These are phyloP conservation scores for Erethizon dorsatum DNA, from an alignment of 2,797 vertebrate genomes.

Conservation along the genomic window DNA sequence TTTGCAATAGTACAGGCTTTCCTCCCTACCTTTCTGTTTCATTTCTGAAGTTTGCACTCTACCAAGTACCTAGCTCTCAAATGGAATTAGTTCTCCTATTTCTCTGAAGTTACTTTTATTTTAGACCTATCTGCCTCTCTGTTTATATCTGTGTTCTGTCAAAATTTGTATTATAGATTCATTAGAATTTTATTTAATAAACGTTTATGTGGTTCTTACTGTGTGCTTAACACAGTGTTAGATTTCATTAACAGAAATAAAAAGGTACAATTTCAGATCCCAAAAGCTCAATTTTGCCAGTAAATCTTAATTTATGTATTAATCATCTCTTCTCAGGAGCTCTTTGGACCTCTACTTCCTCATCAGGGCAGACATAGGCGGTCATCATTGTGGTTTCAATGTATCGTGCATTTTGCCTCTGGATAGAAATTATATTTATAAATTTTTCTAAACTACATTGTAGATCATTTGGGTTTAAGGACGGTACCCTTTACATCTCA, in stretches of 20 bases:
- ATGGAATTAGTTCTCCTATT: background rate
- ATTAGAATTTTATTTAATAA: slow-evolving; percentile 1
- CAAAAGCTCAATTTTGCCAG: background rate
- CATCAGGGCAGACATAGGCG: background rate
- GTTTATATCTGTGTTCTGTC: background rate
- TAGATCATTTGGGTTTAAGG: background rate
- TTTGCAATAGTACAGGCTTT: background rate
- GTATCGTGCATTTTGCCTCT: background rate
- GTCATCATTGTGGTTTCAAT: background rate
- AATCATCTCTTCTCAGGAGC: background rate
- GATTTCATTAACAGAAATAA: background rate
- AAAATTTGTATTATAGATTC: background rate
- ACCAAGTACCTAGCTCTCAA: background rate
- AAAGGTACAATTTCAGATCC: background rate
- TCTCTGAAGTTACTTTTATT: background rate
- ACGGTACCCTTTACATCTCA: background rate
- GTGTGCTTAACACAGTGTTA: background rate
- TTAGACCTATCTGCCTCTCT: background rate
- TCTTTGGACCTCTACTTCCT: background rate
- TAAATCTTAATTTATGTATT: background rate
- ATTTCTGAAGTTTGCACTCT: background rate
- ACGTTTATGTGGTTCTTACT: background rate
- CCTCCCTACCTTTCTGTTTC: background rate
- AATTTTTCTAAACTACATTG: background rate
- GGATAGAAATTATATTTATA: background rate